These are phyloP conservation scores for Ylistrum balloti DNA, from an alignment of 1,140 invertebrate species.

Conservation along the genomic window DNA sequence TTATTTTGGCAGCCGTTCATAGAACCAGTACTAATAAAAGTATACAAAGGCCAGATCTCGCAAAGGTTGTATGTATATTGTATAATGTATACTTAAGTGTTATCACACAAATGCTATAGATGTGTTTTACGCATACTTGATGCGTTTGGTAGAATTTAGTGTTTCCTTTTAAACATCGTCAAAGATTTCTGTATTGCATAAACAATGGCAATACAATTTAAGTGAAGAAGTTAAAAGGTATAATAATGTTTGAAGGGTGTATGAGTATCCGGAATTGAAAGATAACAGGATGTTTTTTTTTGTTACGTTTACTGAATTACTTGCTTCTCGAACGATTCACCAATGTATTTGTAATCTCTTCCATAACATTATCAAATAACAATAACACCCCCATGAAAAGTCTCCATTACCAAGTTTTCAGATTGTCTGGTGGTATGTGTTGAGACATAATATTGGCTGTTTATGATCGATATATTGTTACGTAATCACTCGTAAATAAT, in stretches of 20 bases:
- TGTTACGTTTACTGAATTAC: background rate
- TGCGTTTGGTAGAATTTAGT: background rate
- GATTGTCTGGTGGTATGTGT: background rate
- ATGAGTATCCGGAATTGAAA: background rate
- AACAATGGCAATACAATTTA: background rate
- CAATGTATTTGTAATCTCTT: background rate
- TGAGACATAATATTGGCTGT: background rate
- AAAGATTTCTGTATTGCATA: background rate
- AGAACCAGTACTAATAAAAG: background rate
- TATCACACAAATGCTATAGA: background rate
- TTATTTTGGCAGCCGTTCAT: conserved; percentile 12
- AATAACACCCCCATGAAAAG: background rate
- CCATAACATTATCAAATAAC: background rate
- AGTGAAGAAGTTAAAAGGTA: background rate
- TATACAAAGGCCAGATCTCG: background rate
- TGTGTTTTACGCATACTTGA: background rate
- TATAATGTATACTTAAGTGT: background rate
- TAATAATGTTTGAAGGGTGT: background rate
- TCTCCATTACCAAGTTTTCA: background rate
- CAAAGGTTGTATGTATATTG: background rate
- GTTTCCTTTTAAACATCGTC: background rate
- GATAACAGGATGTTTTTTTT: background rate
- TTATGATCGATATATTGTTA: background rate
- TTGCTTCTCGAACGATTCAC: background rate
- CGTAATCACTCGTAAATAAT: background rate